phyloP scores from a whole-genome alignment of 1,140 invertebrate genomes.

The Zophobas atratus region DNA sequence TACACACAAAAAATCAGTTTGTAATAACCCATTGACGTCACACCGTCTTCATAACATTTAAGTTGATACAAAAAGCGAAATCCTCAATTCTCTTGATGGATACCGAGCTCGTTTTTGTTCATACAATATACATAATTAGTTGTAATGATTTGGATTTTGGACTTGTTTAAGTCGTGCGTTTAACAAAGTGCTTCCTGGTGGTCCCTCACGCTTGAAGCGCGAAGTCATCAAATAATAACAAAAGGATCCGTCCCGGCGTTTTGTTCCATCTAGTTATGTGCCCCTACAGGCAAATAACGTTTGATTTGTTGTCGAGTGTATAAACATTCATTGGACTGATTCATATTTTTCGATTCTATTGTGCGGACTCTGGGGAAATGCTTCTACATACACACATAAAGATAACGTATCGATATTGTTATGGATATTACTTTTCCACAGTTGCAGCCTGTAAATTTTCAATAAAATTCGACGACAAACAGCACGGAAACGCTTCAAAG shows the following conservation, averaged over 20 bases:
- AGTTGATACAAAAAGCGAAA: too few species aligned
- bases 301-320: conserved; percentile 53
- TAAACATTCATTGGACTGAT: conserved; percentile 50
- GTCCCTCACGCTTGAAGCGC: background rate
- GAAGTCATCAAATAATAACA: conserved; percentile 27
- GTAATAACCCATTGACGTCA: too few species aligned
- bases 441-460: conserved; percentile 59
- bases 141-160: too few species aligned
- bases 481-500: conserved; percentile 18
- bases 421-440: conserved; percentile 60
- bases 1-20: too few species aligned
- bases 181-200: background rate
- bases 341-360: conserved; percentile 53
- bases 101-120: too few species aligned
- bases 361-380: conserved; percentile 46
- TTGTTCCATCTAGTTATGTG: conserved; percentile 31
- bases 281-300: conserved; percentile 52
- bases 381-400: conserved; percentile 50
- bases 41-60: too few species aligned
- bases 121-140: too few species aligned
- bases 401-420: conserved; percentile 60
- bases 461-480: conserved; percentile 52
- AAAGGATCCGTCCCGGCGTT: background rate
- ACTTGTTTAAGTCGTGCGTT: too few species aligned
- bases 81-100: too few species aligned